Conservation (phyloP, 2,113 vertebrate species). For the Paradoxurus hermaphroditus region DNA sequence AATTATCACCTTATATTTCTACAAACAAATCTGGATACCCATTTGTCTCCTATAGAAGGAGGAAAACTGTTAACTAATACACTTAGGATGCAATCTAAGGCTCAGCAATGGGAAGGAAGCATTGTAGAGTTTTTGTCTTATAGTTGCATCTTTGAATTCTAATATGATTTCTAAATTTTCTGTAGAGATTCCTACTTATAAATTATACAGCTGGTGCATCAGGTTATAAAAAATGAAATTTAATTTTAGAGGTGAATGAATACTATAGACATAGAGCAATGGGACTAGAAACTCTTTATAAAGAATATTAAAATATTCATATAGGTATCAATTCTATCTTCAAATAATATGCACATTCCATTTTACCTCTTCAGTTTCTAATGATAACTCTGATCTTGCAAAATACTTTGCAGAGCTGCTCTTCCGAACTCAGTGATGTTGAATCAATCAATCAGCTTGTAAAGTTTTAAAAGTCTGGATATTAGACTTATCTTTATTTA, state of each 20-base stretch:
- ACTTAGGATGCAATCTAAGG: not conserved
- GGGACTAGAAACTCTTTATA: not conserved
- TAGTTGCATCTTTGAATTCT: not conserved
- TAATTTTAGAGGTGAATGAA: not conserved
- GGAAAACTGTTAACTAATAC: not conserved
- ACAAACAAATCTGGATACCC: not conserved
- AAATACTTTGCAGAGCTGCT: not conserved
- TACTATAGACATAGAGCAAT: not conserved
- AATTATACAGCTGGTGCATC: not conserved
- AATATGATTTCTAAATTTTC: not conserved
- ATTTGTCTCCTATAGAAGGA: not conserved
- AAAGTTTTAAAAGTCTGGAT: not conserved
- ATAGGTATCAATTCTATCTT: not conserved
- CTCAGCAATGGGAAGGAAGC: not conserved
- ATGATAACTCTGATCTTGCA: not conserved
- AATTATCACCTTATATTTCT: not conserved
- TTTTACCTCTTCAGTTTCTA: not conserved
- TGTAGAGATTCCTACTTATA: not conserved
- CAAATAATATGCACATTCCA: not conserved
- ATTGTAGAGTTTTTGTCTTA: not conserved
- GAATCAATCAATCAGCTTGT: not conserved
- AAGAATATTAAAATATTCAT: slow-evolving; percentile 10
- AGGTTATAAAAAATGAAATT: not conserved
- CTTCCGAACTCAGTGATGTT: not conserved
- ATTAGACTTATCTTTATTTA: not conserved